Conservation (phyloP, 2,113 vertebrate species). For the Cebus imitator region DNA sequence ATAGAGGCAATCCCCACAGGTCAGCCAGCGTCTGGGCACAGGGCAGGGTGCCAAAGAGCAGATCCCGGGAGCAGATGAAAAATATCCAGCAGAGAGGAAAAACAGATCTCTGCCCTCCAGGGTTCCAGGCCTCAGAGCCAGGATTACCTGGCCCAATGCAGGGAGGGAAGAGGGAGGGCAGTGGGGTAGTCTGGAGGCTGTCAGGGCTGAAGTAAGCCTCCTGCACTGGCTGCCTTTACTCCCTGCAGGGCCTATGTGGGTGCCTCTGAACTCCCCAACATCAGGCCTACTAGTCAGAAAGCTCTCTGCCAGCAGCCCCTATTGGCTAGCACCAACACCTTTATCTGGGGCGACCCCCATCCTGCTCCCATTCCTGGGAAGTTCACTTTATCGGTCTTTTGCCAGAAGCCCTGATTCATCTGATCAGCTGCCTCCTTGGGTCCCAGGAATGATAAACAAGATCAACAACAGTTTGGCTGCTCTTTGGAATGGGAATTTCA, state of each 20-base stretch:
- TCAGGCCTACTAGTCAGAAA: not conserved
- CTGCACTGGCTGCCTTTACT: not conserved
- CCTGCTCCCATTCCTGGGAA: not conserved
- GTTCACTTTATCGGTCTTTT: not conserved
- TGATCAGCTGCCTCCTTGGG: not conserved
- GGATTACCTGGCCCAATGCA: not conserved
- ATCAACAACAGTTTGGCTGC: not conserved
- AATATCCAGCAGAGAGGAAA: not conserved
- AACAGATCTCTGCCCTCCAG: not conserved
- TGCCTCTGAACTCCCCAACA: too few relatives aligned
- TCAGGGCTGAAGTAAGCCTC: not conserved
- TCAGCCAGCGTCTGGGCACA: not conserved
- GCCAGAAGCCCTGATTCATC: constrained; percentile 13
- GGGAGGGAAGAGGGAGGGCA: not conserved
- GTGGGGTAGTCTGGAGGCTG: not conserved
- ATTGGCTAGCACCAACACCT: not conserved
- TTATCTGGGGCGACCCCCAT: not conserved
- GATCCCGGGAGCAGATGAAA: not conserved
- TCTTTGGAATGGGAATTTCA: not conserved
- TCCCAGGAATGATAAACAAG: not conserved
- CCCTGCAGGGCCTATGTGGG: not conserved
- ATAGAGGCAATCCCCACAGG: not conserved
- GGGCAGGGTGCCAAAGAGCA: not conserved
- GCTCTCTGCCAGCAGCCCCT: not conserved
- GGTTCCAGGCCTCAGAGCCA: not conserved